Conservation (phyloP, 2,888 invertebrate species). For the Sycophila texana region DNA sequence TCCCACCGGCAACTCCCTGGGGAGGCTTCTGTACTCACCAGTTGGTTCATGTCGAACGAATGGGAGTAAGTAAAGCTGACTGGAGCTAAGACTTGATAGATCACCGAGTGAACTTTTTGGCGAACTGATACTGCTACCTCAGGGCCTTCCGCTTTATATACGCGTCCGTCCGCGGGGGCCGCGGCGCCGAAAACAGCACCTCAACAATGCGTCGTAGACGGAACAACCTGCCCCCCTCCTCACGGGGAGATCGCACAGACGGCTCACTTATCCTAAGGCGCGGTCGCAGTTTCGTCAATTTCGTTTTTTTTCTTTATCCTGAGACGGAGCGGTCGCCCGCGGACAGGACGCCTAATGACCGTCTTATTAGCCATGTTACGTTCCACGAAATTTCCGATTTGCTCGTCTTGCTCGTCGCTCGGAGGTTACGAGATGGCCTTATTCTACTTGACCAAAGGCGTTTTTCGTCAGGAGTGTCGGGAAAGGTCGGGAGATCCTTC, state of each 20-base stretch:
- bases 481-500: too few relatives aligned
- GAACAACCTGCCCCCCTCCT: background rate
- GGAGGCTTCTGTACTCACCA: constrained; percentile 50
- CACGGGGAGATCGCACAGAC: too few relatives aligned
- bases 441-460: too few relatives aligned
- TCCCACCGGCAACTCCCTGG: background rate
- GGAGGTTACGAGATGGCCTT: too few relatives aligned
- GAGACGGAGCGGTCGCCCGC: background rate
- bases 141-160: constrained; percentile 49
- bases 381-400: too few relatives aligned
- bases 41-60: constrained; percentile 46
- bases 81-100: constrained; percentile 19
- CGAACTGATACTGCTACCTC: constrained; percentile 45
- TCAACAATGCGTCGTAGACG: background rate
- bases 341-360: background rate
- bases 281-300: constrained; percentile 22
- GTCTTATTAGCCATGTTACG: background rate
- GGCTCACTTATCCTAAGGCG: background rate
- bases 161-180: background rate
- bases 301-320: constrained; percentile 1
- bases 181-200: background rate
- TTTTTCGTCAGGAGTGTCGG: too few relatives aligned
- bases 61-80: background rate
- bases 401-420: too few relatives aligned
- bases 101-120: constrained; percentile 31